A percentile compares a stretch with the other conserved stretches of the same genome.
Evolutionary conservation across 2,797 vertebrate species (phyloP).

Genomic region (Poeciliopsis infans): DNA sequence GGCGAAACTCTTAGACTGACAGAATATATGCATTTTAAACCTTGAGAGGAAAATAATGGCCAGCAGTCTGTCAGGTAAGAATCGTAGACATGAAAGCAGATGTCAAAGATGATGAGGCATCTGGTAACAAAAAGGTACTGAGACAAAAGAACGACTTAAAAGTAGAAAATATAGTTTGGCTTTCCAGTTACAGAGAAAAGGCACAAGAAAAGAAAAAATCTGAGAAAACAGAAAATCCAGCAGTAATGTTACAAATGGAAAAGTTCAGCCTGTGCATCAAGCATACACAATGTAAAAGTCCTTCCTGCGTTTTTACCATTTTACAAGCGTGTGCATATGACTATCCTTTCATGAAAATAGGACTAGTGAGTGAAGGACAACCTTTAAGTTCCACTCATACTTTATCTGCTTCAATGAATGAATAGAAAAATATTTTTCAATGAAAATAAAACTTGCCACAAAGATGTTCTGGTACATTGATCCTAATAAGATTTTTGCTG

Average conservation of each 20-base stretch:
- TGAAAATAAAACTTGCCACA: not conserved
- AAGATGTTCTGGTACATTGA: not conserved
- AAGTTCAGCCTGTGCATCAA: not conserved
- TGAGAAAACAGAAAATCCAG: not conserved
- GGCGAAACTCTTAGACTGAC: not conserved
- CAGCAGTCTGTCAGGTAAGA: not conserved
- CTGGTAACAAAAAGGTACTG: not conserved
- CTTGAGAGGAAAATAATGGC: not conserved
- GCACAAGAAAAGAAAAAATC: not conserved
- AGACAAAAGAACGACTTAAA: not conserved
- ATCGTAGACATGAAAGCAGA: conserved; percentile 5
- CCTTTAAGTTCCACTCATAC: not conserved
- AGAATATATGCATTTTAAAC: not conserved
- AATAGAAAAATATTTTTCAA: not conserved
- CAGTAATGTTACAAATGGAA: not conserved
- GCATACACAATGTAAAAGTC: not conserved
- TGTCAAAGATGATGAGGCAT: not conserved
- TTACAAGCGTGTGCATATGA: no score
- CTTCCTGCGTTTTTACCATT: not conserved
- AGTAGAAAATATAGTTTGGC: not conserved
- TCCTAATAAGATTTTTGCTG: not conserved
- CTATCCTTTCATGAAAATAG: not conserved
- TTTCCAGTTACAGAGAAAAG: not conserved
- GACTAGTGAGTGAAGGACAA: not conserved
- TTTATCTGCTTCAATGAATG: not conserved